phyloP scores from a whole-genome alignment of 2,888 invertebrate genomes.

The Melanostoma scalare region DNA sequence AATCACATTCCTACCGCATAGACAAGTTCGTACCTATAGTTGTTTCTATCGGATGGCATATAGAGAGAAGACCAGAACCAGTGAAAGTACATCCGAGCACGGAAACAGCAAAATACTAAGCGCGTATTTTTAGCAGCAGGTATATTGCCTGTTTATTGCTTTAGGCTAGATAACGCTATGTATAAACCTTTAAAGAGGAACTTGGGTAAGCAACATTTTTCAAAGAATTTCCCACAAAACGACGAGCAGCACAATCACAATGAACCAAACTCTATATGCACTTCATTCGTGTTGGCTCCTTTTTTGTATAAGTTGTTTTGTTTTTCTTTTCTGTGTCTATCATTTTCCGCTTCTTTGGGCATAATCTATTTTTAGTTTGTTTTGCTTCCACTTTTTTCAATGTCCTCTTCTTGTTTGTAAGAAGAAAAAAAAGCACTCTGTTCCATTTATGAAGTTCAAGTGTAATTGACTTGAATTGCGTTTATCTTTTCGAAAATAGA shows the following conservation, averaged over 20 bases:
- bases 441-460: conserved; percentile 72
- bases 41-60: conserved; percentile 4
- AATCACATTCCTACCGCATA: neutral
- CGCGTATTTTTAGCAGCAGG: conserved; percentile 10
- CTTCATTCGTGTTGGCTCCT: neutral
- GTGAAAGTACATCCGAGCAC: conserved; percentile 74
- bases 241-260: no score
- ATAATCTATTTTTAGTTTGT: conserved; percentile 43
- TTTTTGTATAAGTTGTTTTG: conserved; percentile 2
- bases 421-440: conserved; percentile 14
- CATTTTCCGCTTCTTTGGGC: conserved; percentile 51
- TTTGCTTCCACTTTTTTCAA: conserved; percentile 10
- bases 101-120: conserved; percentile 58
- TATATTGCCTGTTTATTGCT: no score
- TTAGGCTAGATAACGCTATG: no score
- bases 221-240: no score
- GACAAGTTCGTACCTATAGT: no score
- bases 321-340: conserved; percentile 37
- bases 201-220: no score
- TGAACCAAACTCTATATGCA: neutral
- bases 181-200: no score
- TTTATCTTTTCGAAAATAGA: conserved; percentile 22
- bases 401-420: neutral
- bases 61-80: conserved; percentile 37
- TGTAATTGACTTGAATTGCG: neutral